Percentiles rank a stretch among this genome's conserved stretches.
Conservation (phyloP, 2,113 vertebrate species). For the Hippolais icterina region DNA sequence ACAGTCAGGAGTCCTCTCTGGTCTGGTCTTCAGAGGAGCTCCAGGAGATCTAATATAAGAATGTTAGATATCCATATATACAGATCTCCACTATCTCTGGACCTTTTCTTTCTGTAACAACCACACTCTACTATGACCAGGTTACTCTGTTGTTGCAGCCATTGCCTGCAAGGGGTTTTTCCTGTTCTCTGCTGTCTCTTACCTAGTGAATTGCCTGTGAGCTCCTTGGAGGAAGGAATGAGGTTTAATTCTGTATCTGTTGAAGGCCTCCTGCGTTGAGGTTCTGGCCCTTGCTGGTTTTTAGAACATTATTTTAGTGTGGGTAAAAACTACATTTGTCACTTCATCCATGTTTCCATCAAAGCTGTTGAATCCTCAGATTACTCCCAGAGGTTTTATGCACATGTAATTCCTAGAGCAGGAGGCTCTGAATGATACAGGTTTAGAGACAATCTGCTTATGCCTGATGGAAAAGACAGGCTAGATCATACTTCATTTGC, state of each 20-base stretch:
- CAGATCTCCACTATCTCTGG: neutral
- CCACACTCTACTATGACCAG: rapidly evolving
- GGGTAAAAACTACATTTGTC: neutral
- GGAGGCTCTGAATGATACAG: neutral
- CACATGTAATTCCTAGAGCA: neutral
- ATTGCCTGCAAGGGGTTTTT: neutral
- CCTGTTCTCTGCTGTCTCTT: neutral
- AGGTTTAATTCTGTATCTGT: neutral
- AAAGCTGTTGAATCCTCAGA: neutral
- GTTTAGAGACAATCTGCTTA: neutral
- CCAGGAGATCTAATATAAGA: neutral
- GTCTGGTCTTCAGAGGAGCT: neutral
- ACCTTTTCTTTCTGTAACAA: neutral
- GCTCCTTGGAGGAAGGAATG: neutral
- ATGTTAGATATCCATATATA: neutral
- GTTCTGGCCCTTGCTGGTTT: neutral
- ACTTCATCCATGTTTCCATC: neutral
- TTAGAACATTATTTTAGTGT: neutral
- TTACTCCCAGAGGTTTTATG: neutral
- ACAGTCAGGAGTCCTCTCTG: neutral
- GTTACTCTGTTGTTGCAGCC: neutral
- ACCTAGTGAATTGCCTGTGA: neutral
- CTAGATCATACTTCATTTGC: neutral
- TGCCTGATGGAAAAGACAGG: neutral
- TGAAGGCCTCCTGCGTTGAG: neutral